Evolutionary conservation across 2,888 invertebrate species (phyloP).

Genomic region (Dexiosoma caninum): DNA sequence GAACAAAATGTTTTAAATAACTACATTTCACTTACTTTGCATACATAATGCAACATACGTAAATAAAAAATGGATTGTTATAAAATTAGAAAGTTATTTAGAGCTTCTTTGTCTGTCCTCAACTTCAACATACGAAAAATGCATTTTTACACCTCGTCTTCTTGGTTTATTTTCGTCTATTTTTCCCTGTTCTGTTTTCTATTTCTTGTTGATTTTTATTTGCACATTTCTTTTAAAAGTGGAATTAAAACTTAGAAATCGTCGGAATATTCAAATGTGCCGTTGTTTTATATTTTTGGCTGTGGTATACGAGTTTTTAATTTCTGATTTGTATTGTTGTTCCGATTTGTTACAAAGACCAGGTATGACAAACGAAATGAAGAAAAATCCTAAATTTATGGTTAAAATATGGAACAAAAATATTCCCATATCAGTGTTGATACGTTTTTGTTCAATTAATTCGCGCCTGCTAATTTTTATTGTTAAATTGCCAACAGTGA

Average conservation of each 20-base stretch:
- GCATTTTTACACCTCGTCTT: constrained; percentile 6
- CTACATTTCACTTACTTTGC: constrained; percentile 7
- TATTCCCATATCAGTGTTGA: no score
- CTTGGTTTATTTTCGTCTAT: constrained; percentile 25
- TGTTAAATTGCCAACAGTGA: no score
- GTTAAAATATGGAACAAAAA: no score
- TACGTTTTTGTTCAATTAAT: no score
- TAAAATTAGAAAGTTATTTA: constrained; percentile 62
- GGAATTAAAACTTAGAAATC: constrained; percentile 19
- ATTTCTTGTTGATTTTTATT: constrained; percentile 1
- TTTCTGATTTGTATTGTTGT: neutral
- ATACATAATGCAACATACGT: neutral
- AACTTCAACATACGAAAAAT: constrained; percentile 1
- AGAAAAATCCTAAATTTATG: no score
- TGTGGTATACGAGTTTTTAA: neutral
- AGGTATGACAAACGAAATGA: neutral
- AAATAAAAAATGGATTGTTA: neutral
- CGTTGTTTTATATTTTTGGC: neutral
- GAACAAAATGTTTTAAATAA: constrained; percentile 13
- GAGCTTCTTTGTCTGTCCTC: constrained; percentile 44
- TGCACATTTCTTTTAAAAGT: constrained; percentile 48
- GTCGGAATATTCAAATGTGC: no score
- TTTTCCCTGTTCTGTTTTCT: neutral
- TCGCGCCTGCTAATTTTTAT: no score
- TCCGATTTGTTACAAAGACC: neutral